Base-by-base conservation (phyloP, 2,113 vertebrate species). In the Todiramphus saurophagus region DNA sequence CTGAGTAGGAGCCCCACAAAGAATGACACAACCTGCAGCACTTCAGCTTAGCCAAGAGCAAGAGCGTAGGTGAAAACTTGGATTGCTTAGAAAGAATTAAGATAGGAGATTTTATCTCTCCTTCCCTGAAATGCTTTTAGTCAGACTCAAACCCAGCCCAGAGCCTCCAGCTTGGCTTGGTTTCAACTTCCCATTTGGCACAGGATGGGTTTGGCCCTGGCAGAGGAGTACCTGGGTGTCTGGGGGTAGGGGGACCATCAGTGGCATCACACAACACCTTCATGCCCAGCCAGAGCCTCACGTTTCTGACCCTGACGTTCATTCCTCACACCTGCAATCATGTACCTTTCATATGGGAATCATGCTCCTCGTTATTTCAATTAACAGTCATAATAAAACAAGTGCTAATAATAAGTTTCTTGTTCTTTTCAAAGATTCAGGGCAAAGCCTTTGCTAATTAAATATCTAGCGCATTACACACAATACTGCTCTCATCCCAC, bases 31-130 rank as follows among this genome's bases (percentile, higher is more conserved):
- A 43, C 58, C 43, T 16, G 73, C 75, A 15, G 27, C 0, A 2
- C 56, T 72, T 33, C 23, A 8, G 67, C 76, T 63, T 18, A 7
- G 63, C 64, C 2, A 1, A 37, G 74, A 30, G 16, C 0, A 1
- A 68, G 37, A 31, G 87, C 2, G 75, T 48, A 6, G 94, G 82
- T 66, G 94, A 62, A 21, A 44, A 78, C 63, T 58, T 88, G 94
- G 92, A 66, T 23, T 16, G 83, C 90, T 64, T 35, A 5, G 44
- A 90, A 85, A 96, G 88, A 62, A 35, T 20, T 20, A 35, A 14
- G 62, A 5, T 1, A 1, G 10, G 70, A 96, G 92, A 95, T 97
- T 94, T 92, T 83, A 95, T 97, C 94, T 90, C 63, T 20, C 35
- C 24, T 87, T 51, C 74, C 75, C 72, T 2, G 23, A 70, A 21